Base-by-base conservation (phyloP, 2,113 vertebrate genomes). In the Albula glossodonta region DNA sequence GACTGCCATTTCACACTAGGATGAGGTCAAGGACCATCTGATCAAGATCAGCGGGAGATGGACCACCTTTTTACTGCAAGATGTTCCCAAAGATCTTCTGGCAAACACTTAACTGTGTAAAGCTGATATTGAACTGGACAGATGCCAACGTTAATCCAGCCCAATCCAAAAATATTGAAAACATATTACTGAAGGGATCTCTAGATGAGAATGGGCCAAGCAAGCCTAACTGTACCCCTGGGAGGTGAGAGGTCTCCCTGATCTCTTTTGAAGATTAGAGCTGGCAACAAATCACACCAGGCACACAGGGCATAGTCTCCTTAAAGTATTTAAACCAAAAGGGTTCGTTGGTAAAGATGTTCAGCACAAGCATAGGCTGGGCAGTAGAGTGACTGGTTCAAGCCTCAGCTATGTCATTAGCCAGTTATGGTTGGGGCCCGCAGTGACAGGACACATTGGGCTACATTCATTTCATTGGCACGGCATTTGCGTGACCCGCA, bases 111-210 rank as follows among this genome's bases (percentile, higher is more conserved):
- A 0, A n/a, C n/a, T n/a, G 7, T 2, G n/a, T 19, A 31, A 19
- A 74, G 7, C 7, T 74, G 66, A 74, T 74, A 12, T 31, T 22
- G 51, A 89, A 87, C 83, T 70, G 31, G 57, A 84, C 2, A 57
- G 51, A 83, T 89, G 80, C 31, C 31, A 60, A 63, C 83, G 86
- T 84, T 87, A 90, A 89, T 82, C 86, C 74, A 51, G 53, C 63
- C 60, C 87, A 87, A 81, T 91, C 66, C 22, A 31, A 89, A 19
- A 86, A 85, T 5, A 81, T 78, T 81, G n/a, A 50, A 80, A 85
- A 85, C 77, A 88, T 49, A 87, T 86, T 51, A 52, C 78, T 89
- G 50, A 88, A 86, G 90, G 87, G 78, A 66, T 80, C 66, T 25
- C 22, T 78, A 51, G 81, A 66, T 85, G 56, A 82, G 78, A 50